Percentiles rank a stretch among this genome's conserved stretches.
phyloP scores from a whole-genome alignment of 1,140 invertebrate species.

The Pachyrhynchus sulphureomaculatus region DNA sequence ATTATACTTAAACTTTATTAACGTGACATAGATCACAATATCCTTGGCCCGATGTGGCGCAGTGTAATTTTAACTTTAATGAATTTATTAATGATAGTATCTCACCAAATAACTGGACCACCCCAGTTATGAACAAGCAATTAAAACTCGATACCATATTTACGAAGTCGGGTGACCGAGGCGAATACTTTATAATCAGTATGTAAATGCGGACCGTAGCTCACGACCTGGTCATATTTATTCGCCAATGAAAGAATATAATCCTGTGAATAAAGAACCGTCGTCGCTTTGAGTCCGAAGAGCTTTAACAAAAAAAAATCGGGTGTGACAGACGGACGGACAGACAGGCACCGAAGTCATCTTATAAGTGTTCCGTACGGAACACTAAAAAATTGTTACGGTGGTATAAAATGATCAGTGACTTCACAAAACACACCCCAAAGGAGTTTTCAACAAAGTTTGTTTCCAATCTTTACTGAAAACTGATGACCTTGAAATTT shows the following conservation, averaged over 20 bases:
- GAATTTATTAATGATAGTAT: constrained; percentile 3
- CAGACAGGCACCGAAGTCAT: too few species aligned
- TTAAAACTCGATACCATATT: constrained; percentile 31
- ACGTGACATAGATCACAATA: too few species aligned
- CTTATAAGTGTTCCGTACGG: too few species aligned
- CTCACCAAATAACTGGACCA: constrained; percentile 20
- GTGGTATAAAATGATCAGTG: too few species aligned
- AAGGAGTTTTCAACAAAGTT: too few species aligned
- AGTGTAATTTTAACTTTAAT: not conserved
- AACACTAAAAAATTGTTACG: too few species aligned
- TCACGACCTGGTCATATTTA: constrained; percentile 18
- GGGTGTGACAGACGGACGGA: too few species aligned
- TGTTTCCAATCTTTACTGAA: too few species aligned
- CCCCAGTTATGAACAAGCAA: constrained; percentile 20
- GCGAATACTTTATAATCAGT: constrained; percentile 22
- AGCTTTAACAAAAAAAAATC: too few species aligned
- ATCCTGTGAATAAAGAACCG: not conserved
- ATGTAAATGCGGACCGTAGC: constrained; percentile 27
- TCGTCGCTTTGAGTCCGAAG: not conserved
- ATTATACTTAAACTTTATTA: too few species aligned
- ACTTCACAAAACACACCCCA: too few species aligned
- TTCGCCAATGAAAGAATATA: not conserved
- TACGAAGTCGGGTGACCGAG: constrained; percentile 13
- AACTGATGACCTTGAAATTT: too few species aligned
- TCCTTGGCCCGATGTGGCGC: not conserved